Conservation (phyloP, 2,113 vertebrate genomes). For the Corynorhinus townsendii region DNA sequence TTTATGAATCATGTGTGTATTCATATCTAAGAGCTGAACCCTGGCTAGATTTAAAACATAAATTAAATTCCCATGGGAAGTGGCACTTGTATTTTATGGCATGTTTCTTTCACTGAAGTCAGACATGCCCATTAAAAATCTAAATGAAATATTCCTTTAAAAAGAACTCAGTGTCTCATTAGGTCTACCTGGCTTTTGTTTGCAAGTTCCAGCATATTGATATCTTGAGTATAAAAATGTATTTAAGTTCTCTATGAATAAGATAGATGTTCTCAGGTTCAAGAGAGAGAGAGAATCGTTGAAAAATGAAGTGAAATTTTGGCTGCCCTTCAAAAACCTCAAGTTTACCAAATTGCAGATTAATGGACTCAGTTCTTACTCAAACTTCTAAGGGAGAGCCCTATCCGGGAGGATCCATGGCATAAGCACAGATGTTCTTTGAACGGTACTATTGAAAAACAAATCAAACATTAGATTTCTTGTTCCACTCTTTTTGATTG, state of each 20-base stretch:
- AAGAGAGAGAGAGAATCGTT: constrained; percentile 9
- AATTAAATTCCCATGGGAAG: neutral
- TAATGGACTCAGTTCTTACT: constrained; percentile 55
- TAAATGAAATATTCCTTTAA: neutral
- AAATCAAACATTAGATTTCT: constrained; percentile 67
- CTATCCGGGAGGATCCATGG: neutral
- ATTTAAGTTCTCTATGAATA: constrained; percentile 59
- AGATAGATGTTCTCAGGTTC: constrained; percentile 48
- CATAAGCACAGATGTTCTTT: constrained; percentile 57
- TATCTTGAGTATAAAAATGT: constrained; percentile 63
- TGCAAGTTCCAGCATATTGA: constrained; percentile 33
- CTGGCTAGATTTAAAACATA: constrained; percentile 1
- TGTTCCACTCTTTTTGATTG: constrained; percentile 61
- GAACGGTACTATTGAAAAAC: constrained; percentile 60
- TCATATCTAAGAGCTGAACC: neutral
- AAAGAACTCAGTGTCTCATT: neutral
- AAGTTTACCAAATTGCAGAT: constrained; percentile 72
- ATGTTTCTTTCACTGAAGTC: neutral
- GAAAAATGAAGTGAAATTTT: constrained; percentile 69
- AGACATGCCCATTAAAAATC: neutral
- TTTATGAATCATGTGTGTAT: neutral
- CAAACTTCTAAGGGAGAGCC: constrained; percentile 61
- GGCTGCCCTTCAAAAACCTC: constrained; percentile 76
- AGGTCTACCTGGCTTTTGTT: constrained; percentile 14
- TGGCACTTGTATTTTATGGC: neutral